A percentile compares a stretch with the other conserved stretches of the same genome.
Evolutionary conservation across 2,113 vertebrate genomes (phyloP).

Genomic region (Tenrec ecaudatus): DNA sequence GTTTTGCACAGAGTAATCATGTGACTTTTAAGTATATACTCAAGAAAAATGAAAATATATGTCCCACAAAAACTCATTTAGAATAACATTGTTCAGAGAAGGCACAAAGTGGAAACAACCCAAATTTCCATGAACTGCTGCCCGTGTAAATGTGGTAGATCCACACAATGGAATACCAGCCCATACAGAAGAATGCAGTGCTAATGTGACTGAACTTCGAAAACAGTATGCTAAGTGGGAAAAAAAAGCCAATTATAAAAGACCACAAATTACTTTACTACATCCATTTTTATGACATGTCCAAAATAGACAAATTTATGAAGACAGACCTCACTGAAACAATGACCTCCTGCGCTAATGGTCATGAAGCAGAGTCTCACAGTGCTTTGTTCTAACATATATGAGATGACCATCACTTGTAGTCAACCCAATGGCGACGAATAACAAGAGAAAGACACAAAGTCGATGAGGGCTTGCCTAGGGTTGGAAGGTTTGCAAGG

Average conservation of each 20-base stretch:
- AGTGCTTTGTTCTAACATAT: background rate
- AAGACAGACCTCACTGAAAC: background rate
- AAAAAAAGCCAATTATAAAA: slow-evolving; percentile 9
- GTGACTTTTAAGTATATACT: background rate
- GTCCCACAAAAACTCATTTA: background rate
- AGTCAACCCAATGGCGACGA: background rate
- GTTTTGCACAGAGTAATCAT: slow-evolving; percentile 25
- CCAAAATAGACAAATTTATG: background rate
- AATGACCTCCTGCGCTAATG: background rate
- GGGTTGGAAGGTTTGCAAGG: background rate
- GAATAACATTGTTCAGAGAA: background rate
- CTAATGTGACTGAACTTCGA: background rate
- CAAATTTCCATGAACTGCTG: background rate
- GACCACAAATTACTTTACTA: background rate
- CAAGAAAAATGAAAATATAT: slow-evolving; percentile 38
- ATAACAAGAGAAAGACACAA: background rate
- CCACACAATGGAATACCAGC: background rate
- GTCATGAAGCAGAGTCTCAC: background rate
- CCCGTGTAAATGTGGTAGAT: background rate
- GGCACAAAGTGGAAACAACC: background rate
- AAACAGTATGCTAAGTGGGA: background rate
- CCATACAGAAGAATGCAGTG: background rate
- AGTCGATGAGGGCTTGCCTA: background rate
- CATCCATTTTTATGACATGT: background rate
- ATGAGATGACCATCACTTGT: background rate